Percentiles rank a stretch among this genome's conserved stretches.
phyloP scores from a whole-genome alignment of 2,113 vertebrate genomes.

The Picathartes gymnocephalus region DNA sequence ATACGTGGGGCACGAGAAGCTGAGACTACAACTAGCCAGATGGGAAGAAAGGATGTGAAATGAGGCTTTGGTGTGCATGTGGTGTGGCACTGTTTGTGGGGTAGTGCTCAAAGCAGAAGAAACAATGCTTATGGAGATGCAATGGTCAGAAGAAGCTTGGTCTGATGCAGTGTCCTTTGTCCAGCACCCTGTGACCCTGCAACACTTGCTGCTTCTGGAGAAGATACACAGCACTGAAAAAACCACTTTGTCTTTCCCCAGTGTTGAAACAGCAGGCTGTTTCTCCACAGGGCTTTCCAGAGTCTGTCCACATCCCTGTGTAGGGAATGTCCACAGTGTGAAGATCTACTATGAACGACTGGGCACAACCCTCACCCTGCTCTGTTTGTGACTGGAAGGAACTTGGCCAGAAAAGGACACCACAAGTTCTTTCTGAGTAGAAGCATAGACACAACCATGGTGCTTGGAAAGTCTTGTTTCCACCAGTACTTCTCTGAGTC shows the following conservation, averaged over 20 bases:
- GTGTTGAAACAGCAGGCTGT: not conserved
- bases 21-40: not conserved
- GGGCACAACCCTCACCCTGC: not conserved
- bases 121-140: not conserved
- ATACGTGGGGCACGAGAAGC: not conserved
- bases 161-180: accelerated
- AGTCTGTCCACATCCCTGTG: not conserved
- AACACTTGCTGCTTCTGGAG: not conserved
- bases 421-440: not conserved
- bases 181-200: not conserved
- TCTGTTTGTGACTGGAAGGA: not conserved
- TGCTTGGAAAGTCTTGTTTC: not conserved
- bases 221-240: not conserved
- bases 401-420: not conserved
- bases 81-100: not conserved
- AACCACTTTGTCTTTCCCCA: not conserved
- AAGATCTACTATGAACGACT: accelerated
- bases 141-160: not conserved
- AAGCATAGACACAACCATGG: not conserved
- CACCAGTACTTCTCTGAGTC: not conserved
- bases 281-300: not conserved
- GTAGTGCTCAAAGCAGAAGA: not conserved
- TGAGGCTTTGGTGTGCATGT: not conserved
- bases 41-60: not conserved
- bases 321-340: not conserved